These are phyloP conservation scores for Brevipalpus yothersi DNA, from an alignment of 1,140 invertebrate genomes.

Conservation along the genomic window DNA sequence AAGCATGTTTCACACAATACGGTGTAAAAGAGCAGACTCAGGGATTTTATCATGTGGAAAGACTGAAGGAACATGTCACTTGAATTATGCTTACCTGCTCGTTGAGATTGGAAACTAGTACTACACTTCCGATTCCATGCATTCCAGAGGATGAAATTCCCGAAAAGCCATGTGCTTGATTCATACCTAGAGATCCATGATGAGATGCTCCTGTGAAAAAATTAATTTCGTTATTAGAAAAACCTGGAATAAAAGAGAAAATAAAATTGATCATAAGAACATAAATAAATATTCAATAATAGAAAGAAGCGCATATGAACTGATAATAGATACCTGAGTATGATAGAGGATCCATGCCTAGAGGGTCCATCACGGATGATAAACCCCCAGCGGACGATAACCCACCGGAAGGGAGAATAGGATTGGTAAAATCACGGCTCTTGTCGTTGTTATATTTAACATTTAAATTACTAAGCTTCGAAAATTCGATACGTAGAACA, in stretches of 20 bases:
- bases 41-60: background rate
- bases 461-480: conserved; percentile 86
- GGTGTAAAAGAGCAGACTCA: background rate
- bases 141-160: background rate
- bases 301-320: background rate
- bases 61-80: background rate
- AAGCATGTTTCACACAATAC: too few species aligned
- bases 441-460: conserved; percentile 99
- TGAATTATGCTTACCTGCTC: conserved; percentile 12
- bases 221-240: background rate
- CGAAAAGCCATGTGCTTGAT: background rate
- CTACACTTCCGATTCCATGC: conserved; percentile 26
- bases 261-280: background rate
- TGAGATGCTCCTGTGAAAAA: background rate
- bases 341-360: background rate
- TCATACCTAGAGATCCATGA: background rate
- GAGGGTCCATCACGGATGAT: background rate
- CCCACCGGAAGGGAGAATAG: conserved; percentile 79
- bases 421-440: conserved; percentile 94
- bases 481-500: conserved; percentile 95
- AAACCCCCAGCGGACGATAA: background rate
- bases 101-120: conserved; percentile 15
- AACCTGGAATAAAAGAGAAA: background rate
- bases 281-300: background rate
- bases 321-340: background rate